Evolutionary conservation across 2,113 vertebrate genomes (phyloP), one percentile per base, ranked within the genome.

Genomic region (Oreochromis aureus): DNA sequence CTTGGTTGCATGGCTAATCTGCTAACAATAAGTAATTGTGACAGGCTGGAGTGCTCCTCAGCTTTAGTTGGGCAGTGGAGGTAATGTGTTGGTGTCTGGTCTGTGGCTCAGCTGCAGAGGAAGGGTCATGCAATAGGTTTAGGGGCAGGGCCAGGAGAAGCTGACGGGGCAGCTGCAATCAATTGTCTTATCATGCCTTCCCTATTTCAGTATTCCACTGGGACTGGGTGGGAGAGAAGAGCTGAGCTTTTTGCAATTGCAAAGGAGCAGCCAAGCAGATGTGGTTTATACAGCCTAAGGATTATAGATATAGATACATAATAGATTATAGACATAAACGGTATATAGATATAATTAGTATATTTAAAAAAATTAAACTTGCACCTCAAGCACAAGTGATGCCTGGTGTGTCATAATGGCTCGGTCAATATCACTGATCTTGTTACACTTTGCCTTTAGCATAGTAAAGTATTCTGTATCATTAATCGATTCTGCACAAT

Each of bases 311-410:
- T 69, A 69, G 61, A 13, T 39, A 8, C 19, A 66, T 39, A 0
- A 39, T 5, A 39, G 34, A 39, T 66, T n/a, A 1, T n/a, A 66
- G 4, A 66, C 10, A 22, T 66, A 22, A 66, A 66, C 1, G n/a
- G 3, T 22, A 66, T 22, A 22, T 39, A 66, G 19, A 39, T 66
- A 39, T 39, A 39, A 66, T 39, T 66, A 39, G 6, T 39, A 66
- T 66, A 66, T 39, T 66, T 39, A 0, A 66, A 66, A 39, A 22
- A 22, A n/a, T 13, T 12, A 1, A 66, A 0, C 4, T 5, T 39
- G 61, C 34, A 66, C 2, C 10, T 66, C 2, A 19, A 66, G 10
- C 61, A 66, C 32, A 66, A 66, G 34, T 1, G 19, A 39, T 66
- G 34, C 10, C 34, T 39, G 6, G 10, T 69, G 61, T 39, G 61